phyloP scores from a whole-genome alignment of 1,140 invertebrate genomes.

The Hycleus cichorii region DNA sequence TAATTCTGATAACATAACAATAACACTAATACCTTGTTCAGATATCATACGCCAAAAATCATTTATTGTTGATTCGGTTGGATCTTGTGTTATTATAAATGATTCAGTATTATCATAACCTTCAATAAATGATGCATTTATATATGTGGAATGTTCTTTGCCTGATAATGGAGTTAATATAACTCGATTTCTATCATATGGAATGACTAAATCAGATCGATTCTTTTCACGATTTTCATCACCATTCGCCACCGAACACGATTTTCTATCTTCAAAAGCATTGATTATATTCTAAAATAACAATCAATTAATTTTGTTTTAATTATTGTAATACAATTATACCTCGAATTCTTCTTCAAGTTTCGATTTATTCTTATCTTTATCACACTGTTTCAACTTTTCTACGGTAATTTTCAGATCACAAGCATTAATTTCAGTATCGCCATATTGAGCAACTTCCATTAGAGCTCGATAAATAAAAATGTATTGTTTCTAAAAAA shows the following conservation, averaged over 20 bases:
- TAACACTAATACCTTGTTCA: conserved; percentile 82
- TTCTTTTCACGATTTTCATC: conserved; percentile 86
- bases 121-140: conserved; percentile 95
- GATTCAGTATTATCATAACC: conserved; percentile 90
- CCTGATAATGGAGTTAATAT: conserved; percentile 73
- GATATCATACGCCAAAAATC: conserved; percentile 98
- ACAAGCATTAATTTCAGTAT: conserved; percentile 75
- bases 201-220: conserved; percentile 77
- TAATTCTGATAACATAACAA: conserved; percentile 92
- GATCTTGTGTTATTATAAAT: conserved; percentile 94
- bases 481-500: conserved; percentile 87
- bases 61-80: conserved; percentile 75
- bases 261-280: conserved; percentile 74
- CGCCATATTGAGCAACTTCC: conserved; percentile 88
- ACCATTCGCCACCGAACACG: conserved; percentile 67
- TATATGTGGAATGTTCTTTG: conserved; percentile 88
- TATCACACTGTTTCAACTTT: conserved; percentile 60
- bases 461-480: conserved; percentile 93
- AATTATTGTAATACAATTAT: not conserved
- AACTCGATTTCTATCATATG: conserved; percentile 86
- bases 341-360: conserved; percentile 84
- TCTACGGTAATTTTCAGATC: conserved; percentile 64
- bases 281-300: conserved; percentile 65
- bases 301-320: not conserved
- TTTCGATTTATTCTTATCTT: conserved; percentile 54